phyloP scores from a whole-genome alignment of 2,888 invertebrate genomes.

The Trachelus tabidus region DNA sequence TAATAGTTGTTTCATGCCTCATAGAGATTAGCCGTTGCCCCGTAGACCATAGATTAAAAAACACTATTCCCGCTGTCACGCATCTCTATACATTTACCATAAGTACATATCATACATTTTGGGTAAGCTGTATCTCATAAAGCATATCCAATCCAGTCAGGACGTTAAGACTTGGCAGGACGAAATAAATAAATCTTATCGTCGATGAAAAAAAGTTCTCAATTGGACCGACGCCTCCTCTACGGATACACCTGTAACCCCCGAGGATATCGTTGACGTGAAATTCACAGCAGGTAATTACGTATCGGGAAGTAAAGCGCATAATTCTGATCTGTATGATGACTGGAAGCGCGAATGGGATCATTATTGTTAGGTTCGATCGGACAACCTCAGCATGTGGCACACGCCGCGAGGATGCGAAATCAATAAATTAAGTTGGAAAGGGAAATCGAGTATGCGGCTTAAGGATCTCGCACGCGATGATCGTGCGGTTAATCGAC shows the following conservation, averaged over 20 bases:
- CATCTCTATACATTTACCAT: background rate
- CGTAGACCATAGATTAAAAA: conserved; percentile 22
- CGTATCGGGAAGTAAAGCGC: background rate
- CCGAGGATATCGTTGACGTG: background rate
- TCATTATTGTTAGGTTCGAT: background rate
- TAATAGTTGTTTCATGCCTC: conserved; percentile 62
- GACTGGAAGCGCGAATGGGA: background rate
- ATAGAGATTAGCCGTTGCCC: conserved; percentile 54
- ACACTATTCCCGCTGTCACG: background rate
- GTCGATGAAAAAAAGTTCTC: background rate
- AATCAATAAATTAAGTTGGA: background rate
- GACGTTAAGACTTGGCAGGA: background rate
- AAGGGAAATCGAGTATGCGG: background rate
- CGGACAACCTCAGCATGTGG: background rate
- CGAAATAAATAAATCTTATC: background rate
- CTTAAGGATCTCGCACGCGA: background rate
- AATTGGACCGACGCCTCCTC: background rate
- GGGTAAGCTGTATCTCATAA: conserved; percentile 26
- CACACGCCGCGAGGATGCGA: background rate
- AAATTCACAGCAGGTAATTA: background rate
- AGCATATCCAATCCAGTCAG: background rate
- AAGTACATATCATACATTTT: conserved; percentile 20
- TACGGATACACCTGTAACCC: background rate
- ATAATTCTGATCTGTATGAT: too few relatives aligned
- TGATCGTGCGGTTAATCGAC: background rate